phyloP scores from a whole-genome alignment of 2,113 vertebrate genomes.

The Pipra filicauda region DNA sequence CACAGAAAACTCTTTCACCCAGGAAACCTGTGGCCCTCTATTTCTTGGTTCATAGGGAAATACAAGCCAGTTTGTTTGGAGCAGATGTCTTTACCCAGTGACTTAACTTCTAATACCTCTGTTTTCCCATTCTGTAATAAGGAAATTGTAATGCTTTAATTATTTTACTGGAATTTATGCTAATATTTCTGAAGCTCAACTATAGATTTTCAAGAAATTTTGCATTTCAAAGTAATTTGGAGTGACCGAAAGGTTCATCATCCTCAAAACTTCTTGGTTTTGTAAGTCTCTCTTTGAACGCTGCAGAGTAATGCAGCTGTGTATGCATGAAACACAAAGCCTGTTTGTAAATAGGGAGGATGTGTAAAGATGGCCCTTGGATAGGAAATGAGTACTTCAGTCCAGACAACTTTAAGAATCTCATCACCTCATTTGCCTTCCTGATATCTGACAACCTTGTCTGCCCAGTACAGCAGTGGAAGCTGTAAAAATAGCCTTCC shows the following conservation, averaged over 20 bases:
- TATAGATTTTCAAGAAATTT: neutral
- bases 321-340: neutral
- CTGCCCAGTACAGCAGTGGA: accelerated
- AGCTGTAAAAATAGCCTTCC: neutral
- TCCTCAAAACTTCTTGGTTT: neutral
- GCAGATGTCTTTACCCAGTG: neutral
- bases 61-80: neutral
- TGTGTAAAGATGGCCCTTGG: neutral
- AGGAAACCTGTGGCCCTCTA: neutral
- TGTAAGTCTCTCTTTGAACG: neutral
- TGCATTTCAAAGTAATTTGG: neutral
- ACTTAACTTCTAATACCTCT: neutral
- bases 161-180: neutral
- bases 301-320: neutral
- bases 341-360: neutral
- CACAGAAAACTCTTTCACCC: neutral
- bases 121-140: neutral
- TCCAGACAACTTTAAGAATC: neutral
- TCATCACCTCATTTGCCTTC: neutral
- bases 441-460: neutral
- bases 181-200: neutral
- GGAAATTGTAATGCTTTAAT: neutral
- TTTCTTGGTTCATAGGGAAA: neutral
- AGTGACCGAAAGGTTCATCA: neutral
- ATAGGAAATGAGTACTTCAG: neutral